Evolutionary conservation across 2,797 vertebrate species (phyloP).

Genomic region (Acomys russatus): DNA sequence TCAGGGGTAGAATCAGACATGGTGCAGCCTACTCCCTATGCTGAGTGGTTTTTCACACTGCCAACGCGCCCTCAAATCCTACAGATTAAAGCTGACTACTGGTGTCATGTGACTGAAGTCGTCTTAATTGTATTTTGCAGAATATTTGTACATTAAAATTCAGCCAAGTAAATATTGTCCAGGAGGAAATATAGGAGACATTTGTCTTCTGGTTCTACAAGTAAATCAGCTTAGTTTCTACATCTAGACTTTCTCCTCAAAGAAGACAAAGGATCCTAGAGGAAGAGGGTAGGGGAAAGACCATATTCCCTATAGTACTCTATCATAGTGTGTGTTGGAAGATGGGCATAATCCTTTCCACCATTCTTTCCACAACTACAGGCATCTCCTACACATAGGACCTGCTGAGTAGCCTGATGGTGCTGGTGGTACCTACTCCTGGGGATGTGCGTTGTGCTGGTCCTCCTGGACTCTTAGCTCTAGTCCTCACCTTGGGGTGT

Average conservation of each 20-base stretch:
- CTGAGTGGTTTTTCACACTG: not conserved
- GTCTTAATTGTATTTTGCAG: not conserved
- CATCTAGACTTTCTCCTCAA: not conserved
- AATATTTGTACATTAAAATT: constrained; percentile 12
- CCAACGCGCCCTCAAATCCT: not conserved
- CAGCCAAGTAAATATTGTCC: not conserved
- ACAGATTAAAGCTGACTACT: not conserved
- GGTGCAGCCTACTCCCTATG: not conserved
- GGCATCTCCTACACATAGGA: not conserved
- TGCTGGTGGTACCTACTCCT: not conserved
- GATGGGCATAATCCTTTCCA: not conserved
- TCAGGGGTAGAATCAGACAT: not conserved
- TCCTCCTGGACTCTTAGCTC: not conserved
- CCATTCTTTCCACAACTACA: not conserved
- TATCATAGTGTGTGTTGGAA: not conserved
- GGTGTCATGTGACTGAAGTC: not conserved
- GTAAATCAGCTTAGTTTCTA: not conserved
- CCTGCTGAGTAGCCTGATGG: not conserved
- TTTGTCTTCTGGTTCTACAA: not conserved
- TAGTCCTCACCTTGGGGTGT: not conserved
- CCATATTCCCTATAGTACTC: not conserved
- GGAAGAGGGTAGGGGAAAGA: not conserved
- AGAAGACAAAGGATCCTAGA: not conserved
- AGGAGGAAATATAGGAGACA: not conserved
- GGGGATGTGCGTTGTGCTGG: not conserved